Conservation (phyloP, 30 jellyfish, hydroid and myxozoan species). For the Hydractinia symbiolongicarpus region DNA sequence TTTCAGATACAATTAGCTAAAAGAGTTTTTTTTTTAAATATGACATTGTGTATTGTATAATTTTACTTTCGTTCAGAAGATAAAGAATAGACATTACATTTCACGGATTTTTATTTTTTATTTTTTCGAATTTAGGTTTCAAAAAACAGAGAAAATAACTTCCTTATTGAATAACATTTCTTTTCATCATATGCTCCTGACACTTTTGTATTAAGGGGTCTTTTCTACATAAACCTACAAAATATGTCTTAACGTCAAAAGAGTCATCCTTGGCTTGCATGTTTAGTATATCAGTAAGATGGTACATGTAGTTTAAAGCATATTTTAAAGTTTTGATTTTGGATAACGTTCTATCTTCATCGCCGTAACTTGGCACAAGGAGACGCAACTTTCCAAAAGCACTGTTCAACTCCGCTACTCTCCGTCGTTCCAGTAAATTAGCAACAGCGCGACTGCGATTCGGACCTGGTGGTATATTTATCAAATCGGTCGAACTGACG, state of each 20-base stretch:
- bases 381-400: slow-evolving; percentile 79
- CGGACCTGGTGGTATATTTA: slow-evolving; percentile 8
- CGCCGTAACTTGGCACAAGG: slow-evolving; percentile 80
- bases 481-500: not conserved
- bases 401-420: slow-evolving; percentile 90
- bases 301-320: slow-evolving; percentile 76
- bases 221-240: not conserved
- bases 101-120: no score
- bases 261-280: not conserved
- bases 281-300: slow-evolving; percentile 21
- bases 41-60: no score
- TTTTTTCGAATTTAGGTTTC: not conserved
- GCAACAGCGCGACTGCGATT: slow-evolving; percentile 78
- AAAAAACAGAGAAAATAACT: not conserved
- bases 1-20: no score
- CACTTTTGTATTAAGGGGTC: slow-evolving; percentile 1
- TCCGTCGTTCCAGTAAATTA: slow-evolving; percentile 79
- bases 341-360: slow-evolving; percentile 78
- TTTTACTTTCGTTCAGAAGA: no score
- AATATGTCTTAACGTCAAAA: not conserved
- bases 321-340: slow-evolving; percentile 77
- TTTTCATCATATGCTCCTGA: slow-evolving; percentile 6
- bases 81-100: no score
- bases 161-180: not conserved
- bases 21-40: no score